Evolutionary conservation across 92 coral and sea anemone genomes (phyloP).

Genomic region (Epizoanthus fatuus): DNA sequence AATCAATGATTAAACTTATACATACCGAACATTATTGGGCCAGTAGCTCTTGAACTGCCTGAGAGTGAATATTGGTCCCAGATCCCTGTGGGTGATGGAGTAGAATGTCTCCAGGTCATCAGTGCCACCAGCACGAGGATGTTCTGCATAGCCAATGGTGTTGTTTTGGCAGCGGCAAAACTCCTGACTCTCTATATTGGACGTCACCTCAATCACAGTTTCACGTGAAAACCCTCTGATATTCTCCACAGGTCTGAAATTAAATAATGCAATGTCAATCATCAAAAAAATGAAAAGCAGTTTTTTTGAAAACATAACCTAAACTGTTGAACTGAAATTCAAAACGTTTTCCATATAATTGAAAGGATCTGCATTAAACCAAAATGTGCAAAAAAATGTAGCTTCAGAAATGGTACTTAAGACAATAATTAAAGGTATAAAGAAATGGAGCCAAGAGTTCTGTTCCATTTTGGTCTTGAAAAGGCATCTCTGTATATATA

Average conservation of each 20-base stretch:
- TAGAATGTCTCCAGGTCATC: conserved; percentile 61
- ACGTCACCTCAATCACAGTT: conserved; percentile 58
- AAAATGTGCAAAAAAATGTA: too few species aligned
- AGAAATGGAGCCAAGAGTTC: too few species aligned
- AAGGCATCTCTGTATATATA: too few species aligned
- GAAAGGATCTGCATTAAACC: too few species aligned
- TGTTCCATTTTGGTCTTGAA: too few species aligned
- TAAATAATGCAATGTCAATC: not conserved
- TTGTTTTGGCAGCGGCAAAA: conserved; percentile 26
- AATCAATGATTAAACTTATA: not conserved
- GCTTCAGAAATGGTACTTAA: too few species aligned
- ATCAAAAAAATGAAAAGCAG: too few species aligned
- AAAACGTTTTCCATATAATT: too few species aligned
- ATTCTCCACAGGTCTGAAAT: conserved; percentile 22
- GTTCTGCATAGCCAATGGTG: conserved; percentile 56
- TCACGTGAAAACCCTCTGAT: conserved; percentile 60
- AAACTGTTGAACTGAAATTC: too few species aligned
- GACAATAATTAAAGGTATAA: too few species aligned
- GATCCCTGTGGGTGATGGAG: conserved; percentile 39
- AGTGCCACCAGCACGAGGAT: conserved; percentile 63
- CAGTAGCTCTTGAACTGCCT: conserved; percentile 55
- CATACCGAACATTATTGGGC: conserved; percentile 61
- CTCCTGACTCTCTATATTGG: conserved; percentile 59
- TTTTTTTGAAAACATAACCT: too few species aligned
- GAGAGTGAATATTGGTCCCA: conserved; percentile 46